Conservation (phyloP, 2,888 invertebrate species). For the Myathropa florea region DNA sequence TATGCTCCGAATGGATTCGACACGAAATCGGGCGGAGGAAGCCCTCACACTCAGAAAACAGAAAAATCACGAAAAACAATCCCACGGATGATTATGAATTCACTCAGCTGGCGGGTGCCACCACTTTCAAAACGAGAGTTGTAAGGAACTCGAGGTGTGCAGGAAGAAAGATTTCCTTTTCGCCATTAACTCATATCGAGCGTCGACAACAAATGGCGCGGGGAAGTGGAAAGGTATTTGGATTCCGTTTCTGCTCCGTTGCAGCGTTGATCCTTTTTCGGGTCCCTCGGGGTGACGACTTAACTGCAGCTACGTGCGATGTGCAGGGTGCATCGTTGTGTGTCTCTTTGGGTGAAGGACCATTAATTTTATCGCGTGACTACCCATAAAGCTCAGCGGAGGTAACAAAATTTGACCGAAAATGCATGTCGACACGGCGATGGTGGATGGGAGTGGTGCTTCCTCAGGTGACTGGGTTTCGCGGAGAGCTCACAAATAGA, state of each 20-base stretch:
- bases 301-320: neutral
- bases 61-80: neutral
- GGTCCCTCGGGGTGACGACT: neutral
- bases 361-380: constrained; percentile 37
- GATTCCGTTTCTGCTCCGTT: neutral
- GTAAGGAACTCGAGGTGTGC: constrained; percentile 25
- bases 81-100: constrained; percentile 16
- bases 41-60: neutral
- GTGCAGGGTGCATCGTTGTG: constrained; percentile 13
- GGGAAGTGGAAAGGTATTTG: neutral
- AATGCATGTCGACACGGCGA: neutral
- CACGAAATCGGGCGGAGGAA: too few species aligned
- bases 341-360: constrained; percentile 5
- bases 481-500: constrained; percentile 30
- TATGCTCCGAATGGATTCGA: too few species aligned
- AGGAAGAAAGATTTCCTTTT: constrained; percentile 23
- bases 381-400: constrained; percentile 1
- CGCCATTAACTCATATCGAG: constrained; percentile 24
- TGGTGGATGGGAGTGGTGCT: neutral
- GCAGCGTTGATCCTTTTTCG: neutral
- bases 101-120: constrained; percentile 5
- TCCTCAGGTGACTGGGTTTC: neutral
- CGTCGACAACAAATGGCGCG: neutral
- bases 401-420: neutral
- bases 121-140: constrained; percentile 7